Evolutionary conservation across 1,140 invertebrate species (phyloP).

Genomic region (Monochamus saltuarius): DNA sequence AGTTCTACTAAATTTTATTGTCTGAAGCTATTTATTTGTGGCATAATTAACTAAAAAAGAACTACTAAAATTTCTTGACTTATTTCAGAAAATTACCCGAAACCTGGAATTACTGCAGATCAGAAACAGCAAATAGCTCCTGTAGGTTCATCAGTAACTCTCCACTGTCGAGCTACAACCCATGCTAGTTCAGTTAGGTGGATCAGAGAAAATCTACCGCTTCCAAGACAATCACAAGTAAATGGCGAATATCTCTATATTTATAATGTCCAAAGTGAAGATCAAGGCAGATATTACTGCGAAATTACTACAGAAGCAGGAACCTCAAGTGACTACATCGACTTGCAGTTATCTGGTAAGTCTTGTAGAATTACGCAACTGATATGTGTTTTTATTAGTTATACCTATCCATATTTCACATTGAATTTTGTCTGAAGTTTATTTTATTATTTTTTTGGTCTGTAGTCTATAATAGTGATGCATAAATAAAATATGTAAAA

Average conservation of each 20-base stretch:
- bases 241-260: slow-evolving; percentile 55
- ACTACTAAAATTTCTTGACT: not conserved
- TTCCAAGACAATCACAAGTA: slow-evolving; percentile 54
- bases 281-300: slow-evolving; percentile 73
- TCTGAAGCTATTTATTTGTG: too few relatives aligned
- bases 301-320: slow-evolving; percentile 57
- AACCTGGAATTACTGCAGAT: slow-evolving; percentile 46
- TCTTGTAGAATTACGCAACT: slow-evolving; percentile 36
- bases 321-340: slow-evolving; percentile 62
- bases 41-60: too few relatives aligned
- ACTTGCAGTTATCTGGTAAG: slow-evolving; percentile 71
- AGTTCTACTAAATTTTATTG: not conserved
- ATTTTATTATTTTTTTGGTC: not conserved
- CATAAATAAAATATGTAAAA: too few relatives aligned
- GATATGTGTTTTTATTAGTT: not conserved
- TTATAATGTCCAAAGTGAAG: slow-evolving; percentile 57
- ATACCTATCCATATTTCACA: not conserved
- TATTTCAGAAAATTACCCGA: slow-evolving; percentile 38
- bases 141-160: slow-evolving; percentile 59
- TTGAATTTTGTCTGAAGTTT: not conserved
- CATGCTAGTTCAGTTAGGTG: slow-evolving; percentile 51
- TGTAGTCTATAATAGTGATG: not conserved
- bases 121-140: slow-evolving; percentile 44
- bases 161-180: slow-evolving; percentile 55
- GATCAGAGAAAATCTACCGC: slow-evolving; percentile 54